Conservation (phyloP, 2,113 vertebrate genomes). For the Malurus melanocephalus region DNA sequence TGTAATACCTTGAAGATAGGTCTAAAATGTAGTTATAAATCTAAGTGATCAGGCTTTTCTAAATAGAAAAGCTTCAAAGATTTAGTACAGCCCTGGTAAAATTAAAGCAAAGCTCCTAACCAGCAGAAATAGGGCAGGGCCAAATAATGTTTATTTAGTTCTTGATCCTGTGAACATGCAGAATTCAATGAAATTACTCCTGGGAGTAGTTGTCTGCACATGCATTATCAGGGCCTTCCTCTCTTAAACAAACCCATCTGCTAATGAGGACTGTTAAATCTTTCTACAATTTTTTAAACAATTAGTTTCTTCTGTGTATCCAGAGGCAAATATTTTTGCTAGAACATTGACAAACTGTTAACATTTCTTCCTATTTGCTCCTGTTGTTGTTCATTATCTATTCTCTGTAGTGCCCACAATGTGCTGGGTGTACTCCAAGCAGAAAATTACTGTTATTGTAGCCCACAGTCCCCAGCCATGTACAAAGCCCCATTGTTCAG, state of each 20-base stretch:
- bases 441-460: conserved; percentile 53
- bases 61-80: background rate
- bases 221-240: background rate
- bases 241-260: background rate
- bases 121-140: background rate
- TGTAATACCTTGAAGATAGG: background rate
- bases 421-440: conserved; percentile 37
- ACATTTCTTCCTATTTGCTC: conserved; percentile 27
- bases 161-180: background rate
- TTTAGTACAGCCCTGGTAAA: background rate
- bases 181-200: background rate
- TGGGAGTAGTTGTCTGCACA: background rate
- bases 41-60: background rate
- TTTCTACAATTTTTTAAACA: conserved; percentile 11
- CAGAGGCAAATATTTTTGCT: conserved; percentile 50
- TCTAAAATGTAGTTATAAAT: background rate
- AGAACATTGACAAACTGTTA: conserved; percentile 7
- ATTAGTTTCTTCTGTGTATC: conserved; percentile 29
- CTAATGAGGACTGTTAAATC: background rate
- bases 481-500: conserved; percentile 45
- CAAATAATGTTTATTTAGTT: background rate
- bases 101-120: background rate
- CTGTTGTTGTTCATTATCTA: conserved; percentile 34
- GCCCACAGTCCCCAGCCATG: background rate
- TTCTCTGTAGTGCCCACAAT: conserved; percentile 19